phyloP scores from a whole-genome alignment of 2,113 vertebrate species.

The Poeciliopsis prolifica region DNA sequence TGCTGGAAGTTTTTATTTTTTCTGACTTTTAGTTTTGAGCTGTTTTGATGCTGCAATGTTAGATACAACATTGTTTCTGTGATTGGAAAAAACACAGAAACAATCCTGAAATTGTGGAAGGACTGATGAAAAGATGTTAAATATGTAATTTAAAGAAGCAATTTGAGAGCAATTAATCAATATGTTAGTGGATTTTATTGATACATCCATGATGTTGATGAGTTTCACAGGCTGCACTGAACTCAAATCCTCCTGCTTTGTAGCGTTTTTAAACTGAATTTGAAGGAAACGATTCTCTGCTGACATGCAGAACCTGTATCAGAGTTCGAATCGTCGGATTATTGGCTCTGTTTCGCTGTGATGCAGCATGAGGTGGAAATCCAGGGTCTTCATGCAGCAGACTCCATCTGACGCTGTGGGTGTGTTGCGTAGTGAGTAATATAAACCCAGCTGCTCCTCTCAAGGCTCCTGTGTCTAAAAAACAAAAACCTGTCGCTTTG shows the following conservation, averaged over 20 bases:
- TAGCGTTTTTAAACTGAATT: neutral
- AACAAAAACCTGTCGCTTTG: constrained; percentile 28
- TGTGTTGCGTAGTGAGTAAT: constrained; percentile 31
- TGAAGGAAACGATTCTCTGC: neutral
- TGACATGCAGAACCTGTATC: neutral
- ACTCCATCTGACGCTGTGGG: constrained; percentile 57
- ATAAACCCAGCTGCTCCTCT: constrained; percentile 54
- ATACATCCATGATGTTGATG: no score
- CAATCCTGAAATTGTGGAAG: no score
- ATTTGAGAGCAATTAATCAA: no score
- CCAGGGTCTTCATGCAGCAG: constrained; percentile 55
- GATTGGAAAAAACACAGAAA: no score
- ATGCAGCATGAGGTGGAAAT: constrained; percentile 55
- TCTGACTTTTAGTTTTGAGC: no score
- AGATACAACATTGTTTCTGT: no score
- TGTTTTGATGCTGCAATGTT: no score
- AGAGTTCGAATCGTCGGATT: constrained; percentile 26
- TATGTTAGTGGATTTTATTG: no score
- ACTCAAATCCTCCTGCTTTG: neutral
- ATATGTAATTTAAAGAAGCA: no score
- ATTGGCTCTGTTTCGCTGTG: constrained; percentile 31
- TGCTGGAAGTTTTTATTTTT: no score
- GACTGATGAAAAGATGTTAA: no score
- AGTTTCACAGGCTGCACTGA: no score
- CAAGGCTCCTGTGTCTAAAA: constrained; percentile 39